These are phyloP conservation scores for Micropterix aruncella DNA, from an alignment of 2,888 invertebrate species.

Conservation along the genomic window DNA sequence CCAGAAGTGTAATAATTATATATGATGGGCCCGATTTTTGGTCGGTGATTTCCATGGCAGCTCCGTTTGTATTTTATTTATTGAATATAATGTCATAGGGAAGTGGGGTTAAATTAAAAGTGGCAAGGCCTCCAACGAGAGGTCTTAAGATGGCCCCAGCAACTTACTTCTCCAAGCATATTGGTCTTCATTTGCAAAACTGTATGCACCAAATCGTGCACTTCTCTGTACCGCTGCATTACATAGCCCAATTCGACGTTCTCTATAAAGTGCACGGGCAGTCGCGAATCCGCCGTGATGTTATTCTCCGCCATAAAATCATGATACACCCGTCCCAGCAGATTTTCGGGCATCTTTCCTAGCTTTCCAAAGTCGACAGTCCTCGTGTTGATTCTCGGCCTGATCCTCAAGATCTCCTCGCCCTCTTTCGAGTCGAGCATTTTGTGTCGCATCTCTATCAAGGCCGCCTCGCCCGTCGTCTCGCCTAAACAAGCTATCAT, in stretches of 20 bases:
- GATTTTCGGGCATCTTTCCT: conserved; percentile 56
- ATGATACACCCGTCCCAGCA: conserved; percentile 75
- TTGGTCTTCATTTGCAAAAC: conserved; percentile 86
- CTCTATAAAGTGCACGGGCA: conserved; percentile 82
- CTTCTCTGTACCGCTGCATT: conserved; percentile 94
- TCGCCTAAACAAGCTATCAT: conserved; percentile 94
- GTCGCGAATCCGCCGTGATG: conserved; percentile 85
- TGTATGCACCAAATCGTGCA: conserved; percentile 91
- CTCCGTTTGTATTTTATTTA: too few species aligned
- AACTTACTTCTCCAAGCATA: conserved; percentile 62
- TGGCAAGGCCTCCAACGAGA: too few species aligned
- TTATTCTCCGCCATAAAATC: conserved; percentile 72
- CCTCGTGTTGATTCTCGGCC: conserved; percentile 75
- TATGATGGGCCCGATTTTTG: too few species aligned
- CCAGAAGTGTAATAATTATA: too few species aligned
- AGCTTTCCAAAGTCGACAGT: conserved; percentile 66
- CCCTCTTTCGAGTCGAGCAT: conserved; percentile 76
- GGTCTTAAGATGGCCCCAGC: neutral
- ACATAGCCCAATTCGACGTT: conserved; percentile 86
- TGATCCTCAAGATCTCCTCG: conserved; percentile 52
- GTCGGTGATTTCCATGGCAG: too few species aligned
- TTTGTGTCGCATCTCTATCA: conserved; percentile 53
- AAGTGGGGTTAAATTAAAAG: too few species aligned
- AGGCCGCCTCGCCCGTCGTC: conserved; percentile 63
- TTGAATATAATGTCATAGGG: too few species aligned